These are phyloP conservation scores for Amphipyra tragopoginis DNA, from an alignment of 2,888 invertebrate genomes.

Conservation along the genomic window DNA sequence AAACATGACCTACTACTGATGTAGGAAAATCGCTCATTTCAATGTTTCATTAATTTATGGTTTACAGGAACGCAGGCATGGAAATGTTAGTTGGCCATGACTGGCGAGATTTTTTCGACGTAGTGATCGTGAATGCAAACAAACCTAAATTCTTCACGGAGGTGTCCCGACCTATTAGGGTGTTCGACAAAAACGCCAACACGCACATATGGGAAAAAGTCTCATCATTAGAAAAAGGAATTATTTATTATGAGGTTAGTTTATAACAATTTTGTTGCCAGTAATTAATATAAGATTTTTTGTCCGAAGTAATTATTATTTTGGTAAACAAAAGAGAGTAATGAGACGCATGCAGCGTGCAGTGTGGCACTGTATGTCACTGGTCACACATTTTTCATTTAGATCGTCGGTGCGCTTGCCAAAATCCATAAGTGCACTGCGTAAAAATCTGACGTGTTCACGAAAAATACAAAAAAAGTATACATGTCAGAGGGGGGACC, in stretches of 20 bases:
- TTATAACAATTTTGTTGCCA: background rate
- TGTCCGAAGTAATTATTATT: too few species aligned
- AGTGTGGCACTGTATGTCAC: too few species aligned
- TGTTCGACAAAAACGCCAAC: conserved; percentile 95
- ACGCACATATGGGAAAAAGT: conserved; percentile 98
- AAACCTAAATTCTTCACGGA: conserved; percentile 99
- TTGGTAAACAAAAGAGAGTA: too few species aligned
- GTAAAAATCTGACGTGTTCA: too few species aligned
- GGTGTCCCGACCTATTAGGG: conserved; percentile 96
- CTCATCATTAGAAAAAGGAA: conserved; percentile 95
- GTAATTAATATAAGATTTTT: too few species aligned
- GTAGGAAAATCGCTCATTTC: background rate
- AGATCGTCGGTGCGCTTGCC: too few species aligned
- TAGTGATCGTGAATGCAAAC: conserved; percentile 97
- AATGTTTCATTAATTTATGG: conserved; percentile 2
- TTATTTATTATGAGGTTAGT: conserved; percentile 96
- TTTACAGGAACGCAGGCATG: conserved; percentile 96
- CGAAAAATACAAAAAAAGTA: too few species aligned
- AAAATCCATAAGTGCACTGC: too few species aligned
- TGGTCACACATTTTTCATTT: too few species aligned
- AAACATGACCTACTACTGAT: too few species aligned
- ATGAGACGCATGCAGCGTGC: too few species aligned
- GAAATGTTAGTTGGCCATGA: conserved; percentile 95
- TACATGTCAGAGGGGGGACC: too few species aligned
- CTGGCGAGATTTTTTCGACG: conserved; percentile 98